Evolutionary conservation across 2,888 invertebrate species (phyloP).

Genomic region (Spisula subtruncata): DNA sequence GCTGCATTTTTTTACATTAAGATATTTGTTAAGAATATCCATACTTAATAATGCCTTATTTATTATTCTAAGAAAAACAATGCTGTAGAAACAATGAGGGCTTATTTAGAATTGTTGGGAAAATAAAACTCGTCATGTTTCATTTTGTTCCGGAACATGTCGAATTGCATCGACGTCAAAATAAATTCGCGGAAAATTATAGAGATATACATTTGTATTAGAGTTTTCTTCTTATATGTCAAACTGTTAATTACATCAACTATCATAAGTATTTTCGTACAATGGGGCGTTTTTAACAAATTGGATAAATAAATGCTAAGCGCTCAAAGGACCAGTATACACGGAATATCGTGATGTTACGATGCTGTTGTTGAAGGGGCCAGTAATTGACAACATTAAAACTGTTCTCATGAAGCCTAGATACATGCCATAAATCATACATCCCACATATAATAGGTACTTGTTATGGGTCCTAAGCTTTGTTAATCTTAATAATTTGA

Average conservation of each 20-base stretch:
- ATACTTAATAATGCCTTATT: no score
- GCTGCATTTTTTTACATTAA: background rate
- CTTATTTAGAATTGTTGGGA: no score
- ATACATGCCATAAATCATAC: conserved; percentile 46
- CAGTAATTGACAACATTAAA: conserved; percentile 34
- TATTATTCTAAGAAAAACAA: no score
- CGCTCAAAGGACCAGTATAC: conserved; percentile 37
- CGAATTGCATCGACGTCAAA: background rate
- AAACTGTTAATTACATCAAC: background rate
- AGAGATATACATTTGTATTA: background rate
- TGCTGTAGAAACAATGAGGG: no score
- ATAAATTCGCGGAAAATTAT: background rate
- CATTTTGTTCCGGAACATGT: background rate
- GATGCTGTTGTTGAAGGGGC: conserved; percentile 20
- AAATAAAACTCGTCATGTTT: no score
- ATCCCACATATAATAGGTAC: conserved; percentile 38
- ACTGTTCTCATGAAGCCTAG: conserved; percentile 42
- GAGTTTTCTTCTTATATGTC: background rate
- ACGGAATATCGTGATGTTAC: conserved; percentile 21
- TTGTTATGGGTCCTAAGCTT: conserved; percentile 48
- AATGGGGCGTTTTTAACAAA: background rate
- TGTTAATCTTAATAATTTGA: conserved; percentile 47
- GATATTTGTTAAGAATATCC: background rate
- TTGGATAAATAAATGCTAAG: background rate
- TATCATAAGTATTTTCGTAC: background rate